These are phyloP conservation scores for Orthonyx spaldingii DNA, from an alignment of 2,113 vertebrate species.

Conservation along the genomic window DNA sequence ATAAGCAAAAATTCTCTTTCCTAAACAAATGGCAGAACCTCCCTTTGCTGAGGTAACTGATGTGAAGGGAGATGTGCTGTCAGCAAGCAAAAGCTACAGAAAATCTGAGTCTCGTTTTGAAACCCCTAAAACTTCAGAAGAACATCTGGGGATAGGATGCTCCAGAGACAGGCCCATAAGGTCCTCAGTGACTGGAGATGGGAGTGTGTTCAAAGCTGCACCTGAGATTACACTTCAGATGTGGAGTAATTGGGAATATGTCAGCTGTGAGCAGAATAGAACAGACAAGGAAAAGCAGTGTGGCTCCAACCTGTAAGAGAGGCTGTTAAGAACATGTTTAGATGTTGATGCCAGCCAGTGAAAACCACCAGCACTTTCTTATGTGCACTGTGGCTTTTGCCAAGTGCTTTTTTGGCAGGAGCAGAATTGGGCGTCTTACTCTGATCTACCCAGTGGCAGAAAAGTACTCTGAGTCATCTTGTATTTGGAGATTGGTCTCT, in stretches of 20 bases:
- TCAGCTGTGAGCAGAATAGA: not conserved
- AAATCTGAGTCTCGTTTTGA: not conserved
- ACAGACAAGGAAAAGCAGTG: not conserved
- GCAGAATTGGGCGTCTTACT: not conserved
- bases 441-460: not conserved
- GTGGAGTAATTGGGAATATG: not conserved
- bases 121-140: not conserved
- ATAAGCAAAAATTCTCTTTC: not conserved
- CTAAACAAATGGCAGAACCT: not conserved
- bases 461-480: not conserved
- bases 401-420: not conserved
- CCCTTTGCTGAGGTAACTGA: not conserved
- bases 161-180: not conserved
- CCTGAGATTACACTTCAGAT: not conserved
- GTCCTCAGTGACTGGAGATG: not conserved
- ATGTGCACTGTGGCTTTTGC: not conserved
- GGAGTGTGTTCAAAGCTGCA: not conserved
- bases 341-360: not conserved
- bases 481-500: not conserved
- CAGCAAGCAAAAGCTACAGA: not conserved
- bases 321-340: not conserved
- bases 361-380: not conserved
- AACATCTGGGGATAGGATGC: not conserved
- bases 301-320: not conserved
- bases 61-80: not conserved